A percentile compares a stretch with the other conserved stretches of the same genome.
Evolutionary conservation across 2,888 invertebrate species (phyloP).

Genomic region (Drosophila dives): DNA sequence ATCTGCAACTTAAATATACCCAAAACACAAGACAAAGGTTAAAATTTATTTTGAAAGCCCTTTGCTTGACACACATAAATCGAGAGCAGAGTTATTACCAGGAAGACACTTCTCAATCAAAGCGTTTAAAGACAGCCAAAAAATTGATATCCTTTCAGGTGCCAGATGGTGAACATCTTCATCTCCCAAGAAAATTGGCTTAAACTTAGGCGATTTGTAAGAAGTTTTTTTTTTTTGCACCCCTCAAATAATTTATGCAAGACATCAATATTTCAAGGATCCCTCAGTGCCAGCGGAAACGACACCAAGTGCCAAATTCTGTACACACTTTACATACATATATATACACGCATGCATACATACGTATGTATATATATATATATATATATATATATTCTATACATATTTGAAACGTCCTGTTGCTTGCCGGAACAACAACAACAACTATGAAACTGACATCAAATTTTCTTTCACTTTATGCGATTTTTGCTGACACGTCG

Average conservation of each 20-base stretch:
- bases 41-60: background rate
- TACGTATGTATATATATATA: background rate
- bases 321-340: slow-evolving; percentile 21
- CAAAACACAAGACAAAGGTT: background rate
- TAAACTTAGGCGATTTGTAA: slow-evolving; percentile 74
- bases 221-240: slow-evolving; percentile 40
- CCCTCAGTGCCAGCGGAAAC: slow-evolving; percentile 16
- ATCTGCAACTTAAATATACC: background rate
- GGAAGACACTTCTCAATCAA: slow-evolving; percentile 25
- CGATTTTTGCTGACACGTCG: slow-evolving; percentile 75
- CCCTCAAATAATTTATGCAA: slow-evolving; percentile 66
- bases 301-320: slow-evolving; percentile 42
- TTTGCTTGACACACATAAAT: slow-evolving; percentile 6
- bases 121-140: slow-evolving; percentile 39
- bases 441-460: slow-evolving; percentile 47
- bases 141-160: slow-evolving; percentile 51
- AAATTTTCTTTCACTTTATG: slow-evolving; percentile 71
- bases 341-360: background rate
- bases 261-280: slow-evolving; percentile 67
- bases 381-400: slow-evolving; percentile 11
- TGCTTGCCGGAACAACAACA: slow-evolving; percentile 35
- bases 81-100: slow-evolving; percentile 8
- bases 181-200: slow-evolving; percentile 65
- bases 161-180: slow-evolving; percentile 7
- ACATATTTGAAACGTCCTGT: slow-evolving; percentile 34